Evolutionary conservation across 2,888 invertebrate genomes (phyloP).

Genomic region (Apoda limacodes): DNA sequence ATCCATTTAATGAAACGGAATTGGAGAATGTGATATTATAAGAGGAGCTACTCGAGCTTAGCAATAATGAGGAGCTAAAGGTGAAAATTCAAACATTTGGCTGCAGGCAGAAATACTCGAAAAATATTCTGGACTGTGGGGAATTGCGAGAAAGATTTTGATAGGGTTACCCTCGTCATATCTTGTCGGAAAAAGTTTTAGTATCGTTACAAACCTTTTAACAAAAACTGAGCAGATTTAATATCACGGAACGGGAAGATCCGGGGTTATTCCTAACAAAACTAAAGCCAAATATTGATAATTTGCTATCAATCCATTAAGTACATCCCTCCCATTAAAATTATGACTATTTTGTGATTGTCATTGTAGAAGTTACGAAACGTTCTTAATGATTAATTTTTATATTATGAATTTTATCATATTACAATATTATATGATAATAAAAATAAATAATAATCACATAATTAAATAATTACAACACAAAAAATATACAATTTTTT

Average conservation of each 20-base stretch:
- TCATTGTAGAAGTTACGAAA: constrained; percentile 1
- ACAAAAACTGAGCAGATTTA: constrained; percentile 3
- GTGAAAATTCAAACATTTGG: constrained; percentile 14
- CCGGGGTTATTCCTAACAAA: constrained; percentile 6
- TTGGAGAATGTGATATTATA: too few species aligned
- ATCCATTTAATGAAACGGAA: too few species aligned
- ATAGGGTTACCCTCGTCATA: constrained; percentile 12
- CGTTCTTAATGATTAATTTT: too few species aligned
- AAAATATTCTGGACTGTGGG: constrained; percentile 16
- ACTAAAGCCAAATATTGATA: too few species aligned
- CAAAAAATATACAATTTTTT: too few species aligned
- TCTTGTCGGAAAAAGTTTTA: constrained; percentile 9
- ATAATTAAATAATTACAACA: too few species aligned
- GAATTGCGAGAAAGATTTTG: constrained; percentile 10
- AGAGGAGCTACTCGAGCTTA: constrained; percentile 17
- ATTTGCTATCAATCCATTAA: constrained; percentile 10
- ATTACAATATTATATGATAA: too few species aligned
- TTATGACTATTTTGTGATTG: too few species aligned
- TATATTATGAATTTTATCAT: too few species aligned
- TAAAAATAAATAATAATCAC: too few species aligned
- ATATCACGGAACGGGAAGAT: constrained; percentile 5
- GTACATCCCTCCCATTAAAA: constrained; percentile 6
- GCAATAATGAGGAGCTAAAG: constrained; percentile 17
- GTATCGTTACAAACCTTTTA: constrained; percentile 7
- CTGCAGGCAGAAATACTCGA: constrained; percentile 15